These are phyloP conservation scores for Trichopria drosophilae DNA, from an alignment of 2,888 invertebrate genomes.

Conservation along the genomic window DNA sequence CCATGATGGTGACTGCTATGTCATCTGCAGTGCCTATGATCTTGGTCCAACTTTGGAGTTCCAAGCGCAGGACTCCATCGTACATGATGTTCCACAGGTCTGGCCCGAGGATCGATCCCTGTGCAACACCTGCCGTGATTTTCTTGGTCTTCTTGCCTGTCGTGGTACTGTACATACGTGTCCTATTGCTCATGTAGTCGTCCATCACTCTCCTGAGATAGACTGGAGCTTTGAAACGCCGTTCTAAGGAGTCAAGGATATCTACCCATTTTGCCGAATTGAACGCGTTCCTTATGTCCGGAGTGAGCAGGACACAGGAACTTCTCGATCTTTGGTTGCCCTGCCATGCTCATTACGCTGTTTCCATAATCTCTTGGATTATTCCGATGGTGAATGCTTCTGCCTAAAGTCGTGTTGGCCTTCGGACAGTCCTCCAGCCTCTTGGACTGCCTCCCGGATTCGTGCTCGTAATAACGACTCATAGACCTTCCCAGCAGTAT, in stretches of 20 bases:
- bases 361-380: conserved; percentile 16
- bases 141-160: conserved; percentile 7
- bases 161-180: conserved; percentile 25
- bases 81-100: too few species aligned
- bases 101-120: conserved; percentile 16
- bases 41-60: conserved; percentile 21
- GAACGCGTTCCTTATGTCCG: conserved; percentile 26
- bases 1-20: conserved; percentile 23
- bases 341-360: neutral
- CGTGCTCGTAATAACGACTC: conserved; percentile 40
- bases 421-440: conserved; percentile 12
- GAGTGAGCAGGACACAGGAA: neutral
- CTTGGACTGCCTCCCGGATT: conserved; percentile 31
- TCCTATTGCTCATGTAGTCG: conserved; percentile 28
- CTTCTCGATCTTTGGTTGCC: neutral
- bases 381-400: conserved; percentile 33
- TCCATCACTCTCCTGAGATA: conserved; percentile 28
- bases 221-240: conserved; percentile 29
- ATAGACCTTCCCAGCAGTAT: conserved; percentile 38
- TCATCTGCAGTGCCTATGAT: conserved; percentile 33
- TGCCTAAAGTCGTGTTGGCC: conserved; percentile 25
- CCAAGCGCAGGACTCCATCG: too few species aligned
- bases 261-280: conserved; percentile 31
- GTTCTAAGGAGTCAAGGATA: conserved; percentile 27
- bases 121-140: conserved; percentile 13